These are phyloP conservation scores for Acipenser oxyrinchus DNA, from an alignment of 2,797 vertebrate species.

Conservation along the genomic window DNA sequence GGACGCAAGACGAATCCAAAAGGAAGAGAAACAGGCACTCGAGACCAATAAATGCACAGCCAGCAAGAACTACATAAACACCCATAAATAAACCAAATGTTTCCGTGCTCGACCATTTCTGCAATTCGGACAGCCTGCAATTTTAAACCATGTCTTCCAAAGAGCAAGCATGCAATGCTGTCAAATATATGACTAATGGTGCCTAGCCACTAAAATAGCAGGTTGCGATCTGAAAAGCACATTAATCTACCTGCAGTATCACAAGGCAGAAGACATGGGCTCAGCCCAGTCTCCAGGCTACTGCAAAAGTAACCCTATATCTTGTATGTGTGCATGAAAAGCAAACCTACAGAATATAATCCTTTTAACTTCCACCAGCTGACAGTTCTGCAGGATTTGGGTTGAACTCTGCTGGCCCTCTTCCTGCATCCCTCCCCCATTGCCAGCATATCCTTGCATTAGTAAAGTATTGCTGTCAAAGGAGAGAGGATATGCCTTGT, in stretches of 20 bases:
- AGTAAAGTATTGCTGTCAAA: neutral
- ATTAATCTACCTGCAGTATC: no score
- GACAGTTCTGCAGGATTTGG: no score
- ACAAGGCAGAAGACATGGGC: no score
- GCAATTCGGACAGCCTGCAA: conserved; percentile 26
- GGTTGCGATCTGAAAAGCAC: no score
- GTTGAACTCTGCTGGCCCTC: neutral
- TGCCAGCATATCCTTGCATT: conserved; percentile 11
- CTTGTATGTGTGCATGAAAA: no score
- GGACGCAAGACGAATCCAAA: conserved; percentile 9
- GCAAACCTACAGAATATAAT: no score
- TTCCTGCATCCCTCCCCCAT: conserved; percentile 10
- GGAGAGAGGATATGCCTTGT: conserved; percentile 15
- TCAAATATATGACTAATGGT: no score
- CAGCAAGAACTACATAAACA: conserved; percentile 6
- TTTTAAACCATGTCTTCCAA: neutral
- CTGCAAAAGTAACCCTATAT: no score
- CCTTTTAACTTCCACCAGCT: neutral
- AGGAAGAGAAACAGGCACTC: conserved; percentile 11
- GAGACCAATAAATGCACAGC: neutral
- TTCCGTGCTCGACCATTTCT: conserved; percentile 21
- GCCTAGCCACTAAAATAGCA: no score
- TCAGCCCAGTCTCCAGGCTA: no score
- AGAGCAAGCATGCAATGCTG: no score
- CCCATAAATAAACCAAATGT: conserved; percentile 28